A percentile compares a stretch with the other conserved stretches of the same genome.
These are phyloP conservation scores for Gavia stellata DNA, from an alignment of 2,113 vertebrate species.

Conservation along the genomic window DNA sequence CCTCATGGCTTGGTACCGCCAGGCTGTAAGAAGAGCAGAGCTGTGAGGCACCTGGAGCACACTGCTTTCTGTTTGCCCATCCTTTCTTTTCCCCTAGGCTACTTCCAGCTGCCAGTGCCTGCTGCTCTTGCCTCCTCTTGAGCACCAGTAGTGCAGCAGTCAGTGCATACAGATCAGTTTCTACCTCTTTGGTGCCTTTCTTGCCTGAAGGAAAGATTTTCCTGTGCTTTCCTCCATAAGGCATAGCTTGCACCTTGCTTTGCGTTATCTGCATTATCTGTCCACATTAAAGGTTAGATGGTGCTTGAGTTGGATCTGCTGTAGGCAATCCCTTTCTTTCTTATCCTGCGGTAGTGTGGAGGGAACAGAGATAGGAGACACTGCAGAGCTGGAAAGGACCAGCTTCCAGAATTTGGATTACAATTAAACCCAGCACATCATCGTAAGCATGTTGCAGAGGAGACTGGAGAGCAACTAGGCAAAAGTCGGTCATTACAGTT, in stretches of 20 bases:
- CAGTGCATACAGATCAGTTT: not conserved
- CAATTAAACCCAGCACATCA: not conserved
- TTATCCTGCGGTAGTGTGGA: not conserved
- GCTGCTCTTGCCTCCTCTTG: not conserved
- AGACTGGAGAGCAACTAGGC: not conserved
- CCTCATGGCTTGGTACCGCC: not conserved
- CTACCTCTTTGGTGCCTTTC: not conserved
- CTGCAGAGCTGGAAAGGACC: not conserved
- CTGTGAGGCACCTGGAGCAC: not conserved
- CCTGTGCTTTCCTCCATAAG: not conserved
- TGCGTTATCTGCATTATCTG: not conserved
- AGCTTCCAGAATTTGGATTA: not conserved
- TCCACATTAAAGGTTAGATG: not conserved
- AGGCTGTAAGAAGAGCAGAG: not conserved
- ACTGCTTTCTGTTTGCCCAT: not conserved
- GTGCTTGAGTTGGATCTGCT: not conserved
- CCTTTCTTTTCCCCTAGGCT: not conserved
- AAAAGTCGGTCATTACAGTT: not conserved
- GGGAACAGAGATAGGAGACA: not conserved
- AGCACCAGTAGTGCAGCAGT: not conserved
- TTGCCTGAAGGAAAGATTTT: not conserved
- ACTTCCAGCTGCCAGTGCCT: not conserved
- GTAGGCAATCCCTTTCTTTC: not conserved
- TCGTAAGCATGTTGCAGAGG: not conserved
- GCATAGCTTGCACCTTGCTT: not conserved